phyloP scores from a whole-genome alignment of 1,140 invertebrate species.

The Eupristina koningsbergeri region DNA sequence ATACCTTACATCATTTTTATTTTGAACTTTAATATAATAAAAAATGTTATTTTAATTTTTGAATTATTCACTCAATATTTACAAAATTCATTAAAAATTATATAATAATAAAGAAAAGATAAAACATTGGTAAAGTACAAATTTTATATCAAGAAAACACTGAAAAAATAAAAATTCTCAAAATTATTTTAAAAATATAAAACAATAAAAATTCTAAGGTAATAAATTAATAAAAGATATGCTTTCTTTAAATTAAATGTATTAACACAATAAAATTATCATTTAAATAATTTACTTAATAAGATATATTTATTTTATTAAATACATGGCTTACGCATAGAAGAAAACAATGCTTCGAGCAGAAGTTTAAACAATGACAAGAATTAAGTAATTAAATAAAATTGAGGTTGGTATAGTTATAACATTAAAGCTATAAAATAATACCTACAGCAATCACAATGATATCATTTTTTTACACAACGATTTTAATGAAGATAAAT shows the following conservation, averaged over 20 bases:
- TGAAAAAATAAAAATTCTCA: too few species aligned
- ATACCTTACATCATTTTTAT: neutral
- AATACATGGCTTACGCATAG: slow-evolving; percentile 55
- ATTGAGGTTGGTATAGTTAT: slow-evolving; percentile 38
- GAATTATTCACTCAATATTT: too few species aligned
- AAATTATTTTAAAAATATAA: too few species aligned
- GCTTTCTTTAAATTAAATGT: neutral
- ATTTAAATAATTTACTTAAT: slow-evolving; percentile 59
- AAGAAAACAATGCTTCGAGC: slow-evolving; percentile 38
- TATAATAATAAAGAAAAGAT: too few species aligned
- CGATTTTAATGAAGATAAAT: slow-evolving; percentile 35
- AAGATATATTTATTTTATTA: slow-evolving; percentile 56
- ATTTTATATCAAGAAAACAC: too few species aligned
- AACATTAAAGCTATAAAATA: slow-evolving; percentile 18
- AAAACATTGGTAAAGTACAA: too few species aligned
- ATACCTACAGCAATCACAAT: neutral
- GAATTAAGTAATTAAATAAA: slow-evolving; percentile 43
- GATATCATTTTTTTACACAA: neutral
- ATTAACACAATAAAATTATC: slow-evolving; percentile 9
- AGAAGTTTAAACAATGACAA: slow-evolving; percentile 30
- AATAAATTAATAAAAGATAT: too few species aligned
- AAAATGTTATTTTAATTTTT: too few species aligned
- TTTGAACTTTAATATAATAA: neutral
- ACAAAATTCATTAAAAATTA: too few species aligned
- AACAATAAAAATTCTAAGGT: too few species aligned